Base-by-base conservation (phyloP, 2,888 invertebrate species). In the Corythucha ciliata region DNA sequence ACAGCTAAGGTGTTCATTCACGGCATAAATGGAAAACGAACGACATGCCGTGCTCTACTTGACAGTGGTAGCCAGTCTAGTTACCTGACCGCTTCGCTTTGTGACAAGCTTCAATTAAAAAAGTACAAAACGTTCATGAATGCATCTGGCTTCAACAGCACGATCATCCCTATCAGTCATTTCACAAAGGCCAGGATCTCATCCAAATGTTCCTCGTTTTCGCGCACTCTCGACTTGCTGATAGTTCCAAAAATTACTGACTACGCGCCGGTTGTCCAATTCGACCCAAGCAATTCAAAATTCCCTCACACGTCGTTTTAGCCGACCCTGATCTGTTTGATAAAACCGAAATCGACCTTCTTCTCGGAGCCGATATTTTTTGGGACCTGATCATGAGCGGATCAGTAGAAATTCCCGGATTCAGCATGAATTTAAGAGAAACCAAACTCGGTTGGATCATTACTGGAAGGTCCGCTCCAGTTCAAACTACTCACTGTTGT, bases 1-100 rank as follows among this genome's bases (percentile, higher is more conserved):
- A 61, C 61, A 21, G 61, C 57, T 7, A 45, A 21, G 10, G 48
- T 59, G 2, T 22, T 55, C 2, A 20, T 58, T 7, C 10, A 39
- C n/a, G 50, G 56, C 36, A 12, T 20, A 8, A 14, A 49, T 18
- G 56, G 57, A n/a, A n/a, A n/a, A 18, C 26, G 33, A 24, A 37
- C 24, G 7, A 48, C 32, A 8, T 58, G 58, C 48, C 55, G 60
- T 33, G 58, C 56, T 4, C 34, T 61, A 3, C 49, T 61, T 20
- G 60, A 59, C 37, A 48, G 52, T 12, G 59, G 60, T 10, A 57
- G 55, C 8, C 59, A 61, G 46, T 51, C 55, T 3, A 54, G 55
- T 21, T 44, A 60, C 25, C 40, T 59, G 6, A 57, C 57, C 10
- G 39, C 51, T 22, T 24, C 52, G 22, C 37, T 40, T 8, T 47